Evolutionary conservation across 2,797 vertebrate genomes (phyloP), one percentile per base, ranked within the genome.

Genomic region (Novumbra hubbsi): DNA sequence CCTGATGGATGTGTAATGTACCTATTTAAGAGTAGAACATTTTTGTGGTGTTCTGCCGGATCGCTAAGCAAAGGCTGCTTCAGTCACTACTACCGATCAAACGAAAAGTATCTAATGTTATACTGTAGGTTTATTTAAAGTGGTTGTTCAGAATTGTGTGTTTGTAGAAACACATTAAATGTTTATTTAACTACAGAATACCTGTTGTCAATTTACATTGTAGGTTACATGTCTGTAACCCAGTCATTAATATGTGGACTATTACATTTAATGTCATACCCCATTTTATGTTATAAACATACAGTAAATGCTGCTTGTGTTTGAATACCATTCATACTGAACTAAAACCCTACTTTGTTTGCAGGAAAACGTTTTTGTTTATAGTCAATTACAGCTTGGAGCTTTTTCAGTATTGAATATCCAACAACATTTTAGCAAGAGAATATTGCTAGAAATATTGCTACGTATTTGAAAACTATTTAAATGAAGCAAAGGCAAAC

Each of bases 21-120:
- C 50, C 75, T n/a, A n/a, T 73, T 84, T 71, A 83, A 82, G 62
- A 32, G 5, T 81, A 78, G 73, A 68, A 38, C 82, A 38, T 78
- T 68, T 71, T 49, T 80, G 72, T 67, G 49, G 72, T 67, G 12
- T 64, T 73, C 27, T 12, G 34, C n/a, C 15, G 32, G 6, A 24
- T 38, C 30, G 41, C 52, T 41, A 41, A 38, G 32, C 8, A 28
- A 30, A 19, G 27, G 17, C 48, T 7, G 50, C n/a, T 70, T 21
- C 57, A 60, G 19, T 73, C 76, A 81, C 11, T 24, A 78, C 52
- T 73, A 73, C 45, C 24, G 80, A 27, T 72, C 55, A 73, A 78
- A 6, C 41, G 60, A 62, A 73, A 50, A 76, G 73, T 16, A 74
- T 68, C 9, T 55, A 60, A 32, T 76, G 57, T 50, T 72, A 14